Evolutionary conservation across 2,888 invertebrate genomes (phyloP), one percentile per base, ranked within the genome.

Genomic region (Netelia virgata): DNA sequence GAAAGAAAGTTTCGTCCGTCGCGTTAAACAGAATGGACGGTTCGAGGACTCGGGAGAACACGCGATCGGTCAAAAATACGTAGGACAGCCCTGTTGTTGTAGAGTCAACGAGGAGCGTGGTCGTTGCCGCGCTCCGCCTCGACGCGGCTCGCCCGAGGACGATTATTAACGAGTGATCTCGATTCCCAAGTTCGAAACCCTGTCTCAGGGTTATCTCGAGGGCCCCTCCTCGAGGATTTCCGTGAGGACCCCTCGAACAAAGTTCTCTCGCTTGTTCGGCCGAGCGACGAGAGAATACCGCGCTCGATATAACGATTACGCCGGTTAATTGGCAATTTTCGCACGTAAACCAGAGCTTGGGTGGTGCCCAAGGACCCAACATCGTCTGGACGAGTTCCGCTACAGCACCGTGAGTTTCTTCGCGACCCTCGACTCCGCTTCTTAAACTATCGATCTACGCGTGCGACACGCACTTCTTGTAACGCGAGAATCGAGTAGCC

Each of bases 291-390:
- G 74, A 43, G 47, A 43, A 63, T 41, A 68, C 68, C 47, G 63
- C 18, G 28, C 69, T 59, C 69, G 73, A 80, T 76, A 81, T 53
- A 74, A 76, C 64, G 75, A 84, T 84, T 82, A 84, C 81, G 86
- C 86, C 79, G 75, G 88, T 90, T 90, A 91, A 90, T 90, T 90
- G 90, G 88, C 88, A 86, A 90, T 90, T 89, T 89, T 89, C 88
- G 86, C 88, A 90, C 88, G 88, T 89, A 90, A 90, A 88, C 88
- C 88, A 88, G 87, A 83, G 84, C 76, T 74, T 70, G 87, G 88
- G 87, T 86, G 86, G 86, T 85, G 86, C 83, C 86, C 91, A 91
- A 90, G 90, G 91, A 90, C 88, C 59, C 53, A 59, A 69, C 74
- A 74, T 68, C n/a, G 80, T 70, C 83, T 78, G 83, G 78, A 84